Conservation (phyloP, 2,113 vertebrate species). For the Cromileptes altivelis region DNA sequence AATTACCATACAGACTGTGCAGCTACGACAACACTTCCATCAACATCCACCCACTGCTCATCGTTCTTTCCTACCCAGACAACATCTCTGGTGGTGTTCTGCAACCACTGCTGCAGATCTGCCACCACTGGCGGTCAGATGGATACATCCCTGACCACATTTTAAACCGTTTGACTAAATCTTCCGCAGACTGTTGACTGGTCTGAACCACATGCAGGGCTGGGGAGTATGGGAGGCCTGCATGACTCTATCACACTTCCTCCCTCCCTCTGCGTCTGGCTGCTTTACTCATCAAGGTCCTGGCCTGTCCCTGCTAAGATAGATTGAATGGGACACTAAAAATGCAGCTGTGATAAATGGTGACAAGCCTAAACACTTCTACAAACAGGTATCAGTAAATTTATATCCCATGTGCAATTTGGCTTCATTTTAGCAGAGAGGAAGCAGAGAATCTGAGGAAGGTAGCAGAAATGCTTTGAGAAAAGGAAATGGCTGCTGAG, state of each 20-base stretch:
- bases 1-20: slow-evolving; percentile 65
- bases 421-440: slow-evolving; percentile 42
- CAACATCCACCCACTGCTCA: slow-evolving; percentile 41
- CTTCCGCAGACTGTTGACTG: slow-evolving; percentile 61
- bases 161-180: slow-evolving; percentile 61
- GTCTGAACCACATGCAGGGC: slow-evolving; percentile 67
- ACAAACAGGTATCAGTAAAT: slow-evolving; percentile 74
- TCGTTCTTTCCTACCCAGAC: slow-evolving; percentile 26
- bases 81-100: slow-evolving; percentile 52
- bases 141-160: slow-evolving; percentile 66
- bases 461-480: slow-evolving; percentile 5
- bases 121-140: slow-evolving; percentile 54
- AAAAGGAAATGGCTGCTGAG: slow-evolving; percentile 21
- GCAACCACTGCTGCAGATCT: slow-evolving; percentile 39
- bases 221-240: slow-evolving; percentile 48
- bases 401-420: slow-evolving; percentile 66
- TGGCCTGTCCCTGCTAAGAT: slow-evolving; percentile 67
- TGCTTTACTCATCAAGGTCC: slow-evolving; percentile 80
- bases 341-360: slow-evolving; percentile 79
- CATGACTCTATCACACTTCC: slow-evolving; percentile 72
- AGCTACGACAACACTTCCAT: slow-evolving; percentile 60
- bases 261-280: slow-evolving; percentile 70
- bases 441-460: slow-evolving; percentile 41
- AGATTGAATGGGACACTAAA: slow-evolving; percentile 76
- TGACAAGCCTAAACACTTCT: slow-evolving; percentile 72